A percentile compares a stretch with the other conserved stretches of the same genome.
Evolutionary conservation across 2,113 vertebrate genomes (phyloP).

Genomic region (Cottus gobio): DNA sequence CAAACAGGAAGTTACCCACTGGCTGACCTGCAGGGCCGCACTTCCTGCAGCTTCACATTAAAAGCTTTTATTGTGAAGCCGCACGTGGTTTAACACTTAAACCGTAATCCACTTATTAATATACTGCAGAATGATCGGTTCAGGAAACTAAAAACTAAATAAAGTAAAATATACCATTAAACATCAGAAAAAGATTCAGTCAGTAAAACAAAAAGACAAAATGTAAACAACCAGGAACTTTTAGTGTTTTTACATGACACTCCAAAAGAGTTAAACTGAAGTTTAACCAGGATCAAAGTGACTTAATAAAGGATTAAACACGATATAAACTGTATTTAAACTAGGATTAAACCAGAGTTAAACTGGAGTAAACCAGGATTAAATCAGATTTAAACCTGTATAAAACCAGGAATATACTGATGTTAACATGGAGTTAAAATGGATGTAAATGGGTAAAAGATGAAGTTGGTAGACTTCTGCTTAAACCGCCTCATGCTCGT

Average conservation of each 20-base stretch:
- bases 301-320: neutral
- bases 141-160: neutral
- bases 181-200: neutral
- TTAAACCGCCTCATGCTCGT: too few relatives aligned
- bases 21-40: neutral
- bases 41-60: constrained; percentile 24
- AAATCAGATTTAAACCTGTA: neutral
- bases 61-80: constrained; percentile 44
- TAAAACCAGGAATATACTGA: neutral
- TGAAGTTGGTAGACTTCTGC: neutral
- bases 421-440: neutral
- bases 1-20: neutral
- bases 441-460: neutral
- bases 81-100: constrained; percentile 4
- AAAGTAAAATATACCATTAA: neutral
- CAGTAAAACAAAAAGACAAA: constrained; percentile 30
- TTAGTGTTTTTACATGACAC: constrained; percentile 61
- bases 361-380: neutral
- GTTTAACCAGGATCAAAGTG: neutral
- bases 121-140: neutral
- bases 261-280: neutral
- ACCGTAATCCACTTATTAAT: neutral
- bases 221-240: constrained; percentile 28
- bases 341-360: neutral
- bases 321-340: neutral